Conservation (phyloP, 2,797 vertebrate species). For the Uromys caudimaculatus region DNA sequence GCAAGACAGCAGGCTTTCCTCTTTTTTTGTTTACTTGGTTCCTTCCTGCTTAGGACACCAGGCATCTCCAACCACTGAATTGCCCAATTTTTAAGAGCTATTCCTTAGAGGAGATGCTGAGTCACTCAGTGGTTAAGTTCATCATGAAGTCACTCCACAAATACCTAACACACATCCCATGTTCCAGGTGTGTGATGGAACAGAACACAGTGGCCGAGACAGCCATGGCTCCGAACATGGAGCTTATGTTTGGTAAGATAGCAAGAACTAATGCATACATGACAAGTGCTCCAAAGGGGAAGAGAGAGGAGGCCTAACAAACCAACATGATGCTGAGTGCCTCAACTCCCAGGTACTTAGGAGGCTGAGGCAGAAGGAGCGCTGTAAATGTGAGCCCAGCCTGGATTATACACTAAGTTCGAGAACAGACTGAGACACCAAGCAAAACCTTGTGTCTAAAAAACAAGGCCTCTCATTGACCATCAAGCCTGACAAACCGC, state of each 20-base stretch:
- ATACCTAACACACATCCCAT: background rate
- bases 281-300: background rate
- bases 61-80: background rate
- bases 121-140: constrained; percentile 29
- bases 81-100: constrained; percentile 60
- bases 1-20: constrained; percentile 51
- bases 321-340: background rate
- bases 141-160: constrained; percentile 5
- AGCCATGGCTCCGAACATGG: background rate
- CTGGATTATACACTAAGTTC: background rate
- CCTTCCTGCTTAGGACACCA: background rate
- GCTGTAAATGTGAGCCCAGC: background rate
- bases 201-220: background rate
- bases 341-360: background rate
- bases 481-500: background rate
- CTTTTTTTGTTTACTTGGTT: constrained; percentile 62
- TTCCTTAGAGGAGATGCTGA: constrained; percentile 51
- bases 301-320: background rate
- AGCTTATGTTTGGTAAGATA: background rate
- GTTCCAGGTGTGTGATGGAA: background rate
- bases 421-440: background rate
- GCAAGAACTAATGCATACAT: background rate
- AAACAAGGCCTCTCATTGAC: background rate
- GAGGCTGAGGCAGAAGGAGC: background rate
- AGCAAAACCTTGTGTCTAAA: background rate